phyloP scores from a whole-genome alignment of 2,113 vertebrate genomes.

The Oxyura jamaicensis region DNA sequence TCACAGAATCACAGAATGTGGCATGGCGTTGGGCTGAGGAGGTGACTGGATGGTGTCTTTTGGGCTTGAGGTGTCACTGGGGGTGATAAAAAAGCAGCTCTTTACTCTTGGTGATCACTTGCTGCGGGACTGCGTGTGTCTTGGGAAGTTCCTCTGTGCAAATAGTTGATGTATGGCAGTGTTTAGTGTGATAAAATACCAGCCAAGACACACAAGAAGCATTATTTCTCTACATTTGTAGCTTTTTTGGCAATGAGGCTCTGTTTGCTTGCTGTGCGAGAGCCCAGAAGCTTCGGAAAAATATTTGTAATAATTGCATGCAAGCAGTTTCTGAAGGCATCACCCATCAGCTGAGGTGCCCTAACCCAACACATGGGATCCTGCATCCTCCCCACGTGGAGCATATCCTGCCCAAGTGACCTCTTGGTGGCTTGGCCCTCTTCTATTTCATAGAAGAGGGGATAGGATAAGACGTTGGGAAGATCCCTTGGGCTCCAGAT shows the following conservation, averaged over 20 bases:
- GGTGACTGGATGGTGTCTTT: background rate
- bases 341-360: background rate
- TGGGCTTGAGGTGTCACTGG: background rate
- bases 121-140: background rate
- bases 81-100: background rate
- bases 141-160: background rate
- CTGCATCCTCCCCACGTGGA: fast-evolving
- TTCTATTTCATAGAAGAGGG: background rate
- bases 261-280: background rate
- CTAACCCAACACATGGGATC: background rate
- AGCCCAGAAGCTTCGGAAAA: background rate
- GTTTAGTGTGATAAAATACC: background rate
- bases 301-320: background rate
- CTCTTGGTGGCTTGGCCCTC: background rate
- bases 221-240: background rate
- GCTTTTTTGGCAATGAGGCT: background rate
- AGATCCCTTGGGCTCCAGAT: background rate
- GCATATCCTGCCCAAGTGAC: background rate
- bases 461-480: background rate
- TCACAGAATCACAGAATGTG: too few species aligned
- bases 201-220: background rate
- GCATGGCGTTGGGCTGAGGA: background rate
- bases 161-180: background rate
- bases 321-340: background rate
- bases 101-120: background rate